Base-by-base conservation (phyloP, 2,113 vertebrate genomes). In the Hypocryptadius cinnamomeus region DNA sequence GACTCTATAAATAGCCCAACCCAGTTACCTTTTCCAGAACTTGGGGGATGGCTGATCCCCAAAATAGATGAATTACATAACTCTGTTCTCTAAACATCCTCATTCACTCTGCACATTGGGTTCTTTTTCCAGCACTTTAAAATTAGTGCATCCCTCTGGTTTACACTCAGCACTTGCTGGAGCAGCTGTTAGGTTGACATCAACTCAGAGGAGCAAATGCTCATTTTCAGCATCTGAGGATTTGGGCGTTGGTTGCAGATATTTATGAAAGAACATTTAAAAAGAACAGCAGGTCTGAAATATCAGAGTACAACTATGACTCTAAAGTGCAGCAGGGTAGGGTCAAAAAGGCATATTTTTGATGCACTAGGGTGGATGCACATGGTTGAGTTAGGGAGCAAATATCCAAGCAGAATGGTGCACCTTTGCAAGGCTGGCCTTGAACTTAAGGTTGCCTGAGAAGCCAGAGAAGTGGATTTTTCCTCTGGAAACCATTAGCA, bases 51-150 rank as follows among this genome's bases (percentile, higher is more conserved):
- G 68, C 68, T 95, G 86, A 81, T 88, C 64, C 92, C 70, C 57
- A 72, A 61, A 96, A 96, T 90, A 96, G 90, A 86, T 11, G 16
- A 90, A 93, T 96, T 95, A 79, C 88, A 84, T 96, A 96, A 96
- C 69, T 45, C 51, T 40, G 33, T 61, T 92, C 92, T 86, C 71
- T 84, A 73, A 94, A 57, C 90, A 73, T 50, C n/a, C 77, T 73
- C 7, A 2, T 94, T 91, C 71, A n/a, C 64, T 77, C 81, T 59
- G 81, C 87, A 93, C 69, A 87, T 69, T 13, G 35, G 30, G 59
- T 70, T 91, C 70, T 94, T 79, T 57, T 48, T 2, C 8, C 86
- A 25, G 31, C 40, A 22, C 71, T 77, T 80, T 61, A 45, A 61
- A 82, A 87, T 73, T 5, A 60, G 44, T 59, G 54, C 71, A 44